These are phyloP conservation scores for Melinopterus prodromus DNA, from an alignment of 2,888 invertebrate genomes.

Conservation along the genomic window DNA sequence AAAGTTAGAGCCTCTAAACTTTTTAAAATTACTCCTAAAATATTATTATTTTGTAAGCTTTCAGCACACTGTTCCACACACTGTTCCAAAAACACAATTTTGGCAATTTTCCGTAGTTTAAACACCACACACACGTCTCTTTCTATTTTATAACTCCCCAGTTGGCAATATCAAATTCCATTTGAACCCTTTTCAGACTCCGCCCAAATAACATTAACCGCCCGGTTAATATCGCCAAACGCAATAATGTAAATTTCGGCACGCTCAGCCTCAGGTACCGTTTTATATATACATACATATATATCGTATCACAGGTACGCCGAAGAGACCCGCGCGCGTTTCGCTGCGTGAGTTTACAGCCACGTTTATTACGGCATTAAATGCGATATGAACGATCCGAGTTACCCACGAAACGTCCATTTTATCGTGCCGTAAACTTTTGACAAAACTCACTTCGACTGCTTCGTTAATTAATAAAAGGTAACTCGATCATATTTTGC, in stretches of 20 bases:
- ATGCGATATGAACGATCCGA: neutral
- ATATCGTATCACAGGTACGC: neutral
- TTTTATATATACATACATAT: neutral
- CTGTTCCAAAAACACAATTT: no score
- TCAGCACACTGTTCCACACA: no score
- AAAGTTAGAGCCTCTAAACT: no score
- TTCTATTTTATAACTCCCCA: no score
- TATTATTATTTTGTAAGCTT: no score
- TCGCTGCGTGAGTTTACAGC: neutral
- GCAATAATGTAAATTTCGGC: neutral
- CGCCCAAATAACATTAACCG: neutral
- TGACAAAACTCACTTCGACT: neutral
- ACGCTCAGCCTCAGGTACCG: neutral
- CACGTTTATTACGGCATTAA: neutral
- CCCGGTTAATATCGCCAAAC: neutral
- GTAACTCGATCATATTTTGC: neutral
- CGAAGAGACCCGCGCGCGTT: neutral
- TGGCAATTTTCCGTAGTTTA: no score
- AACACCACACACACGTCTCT: no score
- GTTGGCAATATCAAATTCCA: no score
- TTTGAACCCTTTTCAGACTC: neutral
- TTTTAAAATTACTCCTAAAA: no score
- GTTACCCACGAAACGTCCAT: neutral
- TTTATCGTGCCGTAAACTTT: neutral
- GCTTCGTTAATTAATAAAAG: conserved; percentile 4